Percentiles rank a stretch among this genome's conserved stretches.
Evolutionary conservation across 2,888 invertebrate species (phyloP).

Genomic region (Volucella zonaria): DNA sequence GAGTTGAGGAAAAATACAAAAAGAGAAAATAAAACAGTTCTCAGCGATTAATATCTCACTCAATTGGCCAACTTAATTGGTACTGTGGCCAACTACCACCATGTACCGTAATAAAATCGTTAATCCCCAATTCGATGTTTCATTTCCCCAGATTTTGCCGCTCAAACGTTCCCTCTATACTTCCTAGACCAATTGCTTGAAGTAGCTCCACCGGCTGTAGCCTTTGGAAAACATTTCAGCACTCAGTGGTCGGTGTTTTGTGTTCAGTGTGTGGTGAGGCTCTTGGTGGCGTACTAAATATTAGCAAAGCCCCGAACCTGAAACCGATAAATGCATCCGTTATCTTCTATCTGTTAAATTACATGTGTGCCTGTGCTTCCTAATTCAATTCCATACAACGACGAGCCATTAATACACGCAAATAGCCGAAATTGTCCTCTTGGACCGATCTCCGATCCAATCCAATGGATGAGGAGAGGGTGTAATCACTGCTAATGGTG

Average conservation of each 20-base stretch:
- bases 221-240: conserved; percentile 5
- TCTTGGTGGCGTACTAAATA: background rate
- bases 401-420: conserved; percentile 67
- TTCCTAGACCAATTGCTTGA: background rate
- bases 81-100: conserved; percentile 47
- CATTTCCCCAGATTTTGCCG: conserved; percentile 28
- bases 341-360: conserved; percentile 56
- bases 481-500: conserved; percentile 15
- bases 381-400: conserved; percentile 64
- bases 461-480: too few relatives aligned
- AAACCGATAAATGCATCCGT: conserved; percentile 55
- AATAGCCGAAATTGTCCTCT: conserved; percentile 45
- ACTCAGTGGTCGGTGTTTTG: background rate
- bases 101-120: conserved; percentile 65
- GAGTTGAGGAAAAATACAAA: background rate
- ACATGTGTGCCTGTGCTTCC: conserved; percentile 60
- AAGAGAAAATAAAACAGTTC: conserved; percentile 9
- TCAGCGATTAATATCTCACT: conserved; percentile 66
- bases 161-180: conserved; percentile 2
- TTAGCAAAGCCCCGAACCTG: conserved; percentile 55
- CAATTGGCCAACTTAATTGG: conserved; percentile 69
- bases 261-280: background rate
- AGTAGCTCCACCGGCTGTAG: background rate
- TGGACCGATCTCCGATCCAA: conserved; percentile 17
- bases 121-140: conserved; percentile 52